Evolutionary conservation across 2,797 vertebrate species (phyloP).

Genomic region (Amblyopsis hoosieri): DNA sequence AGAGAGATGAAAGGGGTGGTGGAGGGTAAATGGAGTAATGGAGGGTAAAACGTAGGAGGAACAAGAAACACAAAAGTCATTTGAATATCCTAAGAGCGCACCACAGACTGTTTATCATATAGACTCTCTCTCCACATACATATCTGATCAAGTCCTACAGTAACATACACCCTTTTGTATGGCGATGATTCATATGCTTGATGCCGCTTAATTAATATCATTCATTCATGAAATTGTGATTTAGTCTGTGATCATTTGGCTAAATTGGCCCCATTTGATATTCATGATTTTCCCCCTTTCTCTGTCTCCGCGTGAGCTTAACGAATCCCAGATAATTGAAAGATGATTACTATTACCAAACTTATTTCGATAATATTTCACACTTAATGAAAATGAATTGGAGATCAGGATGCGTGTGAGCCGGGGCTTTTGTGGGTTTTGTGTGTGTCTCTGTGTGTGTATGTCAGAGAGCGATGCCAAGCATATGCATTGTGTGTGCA

Average conservation of each 20-base stretch:
- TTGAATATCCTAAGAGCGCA: slow-evolving; percentile 18
- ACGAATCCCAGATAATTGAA: slow-evolving; percentile 80
- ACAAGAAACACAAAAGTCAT: slow-evolving; percentile 8
- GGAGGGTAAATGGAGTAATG: too few species aligned
- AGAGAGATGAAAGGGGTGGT: neutral
- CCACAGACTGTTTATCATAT: slow-evolving; percentile 13
- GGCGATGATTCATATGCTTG: slow-evolving; percentile 66
- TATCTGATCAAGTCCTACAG: slow-evolving; percentile 59
- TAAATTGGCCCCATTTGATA: slow-evolving; percentile 79
- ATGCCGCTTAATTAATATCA: slow-evolving; percentile 77
- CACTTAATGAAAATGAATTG: slow-evolving; percentile 76
- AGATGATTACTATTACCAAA: slow-evolving; percentile 78
- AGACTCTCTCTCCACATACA: slow-evolving; percentile 28
- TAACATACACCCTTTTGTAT: slow-evolving; percentile 39
- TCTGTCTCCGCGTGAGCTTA: slow-evolving; percentile 71
- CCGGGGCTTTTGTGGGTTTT: slow-evolving; percentile 29
- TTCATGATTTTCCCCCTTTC: slow-evolving; percentile 76
- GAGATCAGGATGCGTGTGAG: slow-evolving; percentile 54
- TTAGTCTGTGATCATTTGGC: slow-evolving; percentile 77
- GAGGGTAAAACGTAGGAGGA: neutral
- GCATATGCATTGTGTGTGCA: slow-evolving; percentile 12
- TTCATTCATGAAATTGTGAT: slow-evolving; percentile 82
- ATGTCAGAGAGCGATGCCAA: slow-evolving; percentile 3
- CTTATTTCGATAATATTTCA: slow-evolving; percentile 77
- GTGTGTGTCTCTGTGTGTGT: slow-evolving; percentile 23